Conservation (phyloP, 2,797 vertebrate genomes). For the Amblyraja radiata region DNA sequence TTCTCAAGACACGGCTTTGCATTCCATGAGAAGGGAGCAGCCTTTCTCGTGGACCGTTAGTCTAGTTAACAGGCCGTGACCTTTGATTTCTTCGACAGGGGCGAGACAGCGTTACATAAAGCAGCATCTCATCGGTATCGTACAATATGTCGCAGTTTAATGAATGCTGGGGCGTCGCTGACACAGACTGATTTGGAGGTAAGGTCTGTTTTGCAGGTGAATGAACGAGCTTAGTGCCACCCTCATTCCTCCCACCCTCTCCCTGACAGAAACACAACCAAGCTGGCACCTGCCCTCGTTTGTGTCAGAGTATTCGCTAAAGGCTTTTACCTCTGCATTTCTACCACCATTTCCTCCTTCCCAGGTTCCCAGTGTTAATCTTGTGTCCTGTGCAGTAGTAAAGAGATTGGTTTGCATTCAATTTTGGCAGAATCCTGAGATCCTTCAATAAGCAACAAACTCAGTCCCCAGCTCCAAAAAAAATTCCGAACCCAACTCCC, state of each 20-base stretch:
- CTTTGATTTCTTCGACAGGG: constrained; percentile 63
- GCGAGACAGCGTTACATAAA: constrained; percentile 91
- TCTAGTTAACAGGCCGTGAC: constrained; percentile 43
- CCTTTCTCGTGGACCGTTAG: too few species aligned
- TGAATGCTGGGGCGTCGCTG: constrained; percentile 81
- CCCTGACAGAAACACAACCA: not conserved
- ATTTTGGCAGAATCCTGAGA: not conserved
- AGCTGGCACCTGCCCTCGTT: not conserved
- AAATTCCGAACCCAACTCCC: not conserved
- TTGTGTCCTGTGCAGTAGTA: not conserved
- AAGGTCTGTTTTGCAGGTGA: constrained; percentile 41
- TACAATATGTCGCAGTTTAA: constrained; percentile 73
- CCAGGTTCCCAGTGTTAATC: not conserved
- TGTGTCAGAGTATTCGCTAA: not conserved
- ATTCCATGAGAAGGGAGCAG: not conserved
- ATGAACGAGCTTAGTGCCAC: not conserved
- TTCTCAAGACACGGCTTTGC: not conserved
- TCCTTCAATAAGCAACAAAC: not conserved
- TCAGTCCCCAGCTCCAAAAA: not conserved
- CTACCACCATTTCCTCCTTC: not conserved
- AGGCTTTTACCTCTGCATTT: not conserved
- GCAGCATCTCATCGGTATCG: constrained; percentile 78
- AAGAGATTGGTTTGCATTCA: not conserved
- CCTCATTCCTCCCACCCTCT: not conserved
- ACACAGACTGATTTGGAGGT: constrained; percentile 87